phyloP scores from a whole-genome alignment of 2,113 vertebrate species.

The Brevimyrus niger region DNA sequence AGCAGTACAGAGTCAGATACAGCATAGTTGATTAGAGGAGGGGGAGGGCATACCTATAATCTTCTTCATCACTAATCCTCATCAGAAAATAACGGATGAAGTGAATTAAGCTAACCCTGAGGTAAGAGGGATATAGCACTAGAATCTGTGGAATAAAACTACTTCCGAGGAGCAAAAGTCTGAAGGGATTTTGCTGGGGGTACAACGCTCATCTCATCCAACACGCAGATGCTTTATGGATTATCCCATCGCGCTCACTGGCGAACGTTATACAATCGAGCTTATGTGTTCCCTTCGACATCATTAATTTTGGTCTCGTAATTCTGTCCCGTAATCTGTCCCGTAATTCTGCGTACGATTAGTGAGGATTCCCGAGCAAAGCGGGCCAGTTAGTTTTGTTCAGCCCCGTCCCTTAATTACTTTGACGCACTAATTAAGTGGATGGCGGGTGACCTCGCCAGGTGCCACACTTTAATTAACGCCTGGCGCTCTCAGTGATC shows the following conservation, averaged over 20 bases:
- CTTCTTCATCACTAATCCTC: slow-evolving; percentile 15
- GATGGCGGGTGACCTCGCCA: not conserved
- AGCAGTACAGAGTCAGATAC: not conserved
- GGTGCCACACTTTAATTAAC: not conserved
- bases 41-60: not conserved
- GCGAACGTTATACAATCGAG: not conserved
- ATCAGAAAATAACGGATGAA: not conserved
- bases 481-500: not conserved
- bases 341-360: not conserved
- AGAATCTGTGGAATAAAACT: not conserved
- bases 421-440: not conserved
- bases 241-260: not conserved
- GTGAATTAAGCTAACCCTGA: slow-evolving; percentile 71
- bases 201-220: not conserved
- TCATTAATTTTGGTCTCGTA: not conserved
- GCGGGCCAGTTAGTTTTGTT: not conserved
- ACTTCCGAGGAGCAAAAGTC: not conserved
- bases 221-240: not conserved
- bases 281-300: not conserved
- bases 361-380: not conserved
- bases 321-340: too few species aligned
- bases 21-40: not conserved
- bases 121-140: not conserved
- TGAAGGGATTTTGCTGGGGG: not conserved
- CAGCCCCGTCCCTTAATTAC: not conserved